Percentiles rank a stretch among this genome's conserved stretches.
phyloP scores from a whole-genome alignment of 1,140 invertebrate genomes.

The Argopecten irradians region DNA sequence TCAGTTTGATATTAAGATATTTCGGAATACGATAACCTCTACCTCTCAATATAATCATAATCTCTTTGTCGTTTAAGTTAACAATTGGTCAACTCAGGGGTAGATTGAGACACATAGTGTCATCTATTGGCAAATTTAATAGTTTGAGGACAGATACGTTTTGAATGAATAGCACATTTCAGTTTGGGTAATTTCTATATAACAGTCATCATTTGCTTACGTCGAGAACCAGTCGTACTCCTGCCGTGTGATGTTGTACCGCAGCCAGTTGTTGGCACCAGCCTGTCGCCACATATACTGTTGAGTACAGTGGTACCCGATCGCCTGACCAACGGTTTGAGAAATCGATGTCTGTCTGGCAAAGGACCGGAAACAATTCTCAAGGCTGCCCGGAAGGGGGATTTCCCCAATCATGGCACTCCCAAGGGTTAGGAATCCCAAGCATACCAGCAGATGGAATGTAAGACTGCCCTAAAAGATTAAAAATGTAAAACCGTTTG shows the following conservation, averaged over 20 bases:
- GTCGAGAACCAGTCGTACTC: conserved; percentile 34
- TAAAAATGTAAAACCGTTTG: too few species aligned
- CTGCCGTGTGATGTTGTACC: conserved; percentile 43
- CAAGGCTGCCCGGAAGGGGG: conserved; percentile 35
- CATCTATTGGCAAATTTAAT: too few species aligned
- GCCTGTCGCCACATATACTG: conserved; percentile 42
- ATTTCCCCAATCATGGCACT: conserved; percentile 47
- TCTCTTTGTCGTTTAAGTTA: too few species aligned
- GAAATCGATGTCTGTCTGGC: conserved; percentile 41
- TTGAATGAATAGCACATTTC: too few species aligned
- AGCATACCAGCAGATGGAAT: neutral
- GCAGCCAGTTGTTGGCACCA: conserved; percentile 41
- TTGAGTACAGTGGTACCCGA: conserved; percentile 46
- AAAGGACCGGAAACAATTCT: conserved; percentile 44
- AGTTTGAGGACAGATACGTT: too few species aligned
- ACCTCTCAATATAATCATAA: too few species aligned
- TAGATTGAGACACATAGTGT: too few species aligned
- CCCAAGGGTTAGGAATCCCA: neutral
- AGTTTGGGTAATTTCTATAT: too few species aligned
- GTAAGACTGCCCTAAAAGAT: neutral
- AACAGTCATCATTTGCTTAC: too few species aligned
- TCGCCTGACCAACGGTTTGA: conserved; percentile 47
- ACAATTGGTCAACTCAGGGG: too few species aligned
- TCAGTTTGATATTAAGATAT: too few species aligned
- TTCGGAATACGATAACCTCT: too few species aligned